Evolutionary conservation across 2,113 vertebrate genomes (phyloP), one percentile per base, ranked within the genome.

Genomic region (Colius striatus): DNA sequence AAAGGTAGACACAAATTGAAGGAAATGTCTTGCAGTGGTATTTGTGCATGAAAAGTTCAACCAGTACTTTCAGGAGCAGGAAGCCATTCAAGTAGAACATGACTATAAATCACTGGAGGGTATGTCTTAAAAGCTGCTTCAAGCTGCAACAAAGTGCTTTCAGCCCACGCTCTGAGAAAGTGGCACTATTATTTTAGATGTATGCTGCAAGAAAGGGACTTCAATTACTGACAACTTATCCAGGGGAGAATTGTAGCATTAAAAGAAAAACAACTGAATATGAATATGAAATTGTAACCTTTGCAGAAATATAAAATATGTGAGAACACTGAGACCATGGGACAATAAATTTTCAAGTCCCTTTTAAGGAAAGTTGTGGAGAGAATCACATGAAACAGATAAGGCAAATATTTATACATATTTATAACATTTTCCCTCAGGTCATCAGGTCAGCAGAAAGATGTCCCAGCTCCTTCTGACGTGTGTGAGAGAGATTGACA

Each of bases 121-220:
- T 41, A 83, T 91, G 94, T 95, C 67, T 84, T 76, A 94, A 88
- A 93, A 96, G 79, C 34, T 73, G 67, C 63, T 72, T 36, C 41
- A 72, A 88, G 18, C 74, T 91, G 53, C 55, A 91, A 43, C 87
- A 79, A 72, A 82, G 55, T 76, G 41, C 62, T 92, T 90, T 87
- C 74, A 88, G 85, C 36, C 85, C n/a, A 30, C 7, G 1, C 54
- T 85, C 47, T 4, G 2, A 88, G 47, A 76, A 9, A 60, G 17
- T 4, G 22, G 63, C 30, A 32, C n/a, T 82, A 11, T 82, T 84
- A 78, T 89, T 76, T 95, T 29, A 80, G n/a, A 83, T 0, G 0
- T 47, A 45, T 23, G 47, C 78, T 83, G 29, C 54, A 79, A 91
- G 71, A 91, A 91, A 87, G 41, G 30, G 54, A 88, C 60, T 77